Evolutionary conservation across 2,797 vertebrate genomes (phyloP), one percentile per base, ranked within the genome.

Genomic region (Pangasius mekongensis): DNA sequence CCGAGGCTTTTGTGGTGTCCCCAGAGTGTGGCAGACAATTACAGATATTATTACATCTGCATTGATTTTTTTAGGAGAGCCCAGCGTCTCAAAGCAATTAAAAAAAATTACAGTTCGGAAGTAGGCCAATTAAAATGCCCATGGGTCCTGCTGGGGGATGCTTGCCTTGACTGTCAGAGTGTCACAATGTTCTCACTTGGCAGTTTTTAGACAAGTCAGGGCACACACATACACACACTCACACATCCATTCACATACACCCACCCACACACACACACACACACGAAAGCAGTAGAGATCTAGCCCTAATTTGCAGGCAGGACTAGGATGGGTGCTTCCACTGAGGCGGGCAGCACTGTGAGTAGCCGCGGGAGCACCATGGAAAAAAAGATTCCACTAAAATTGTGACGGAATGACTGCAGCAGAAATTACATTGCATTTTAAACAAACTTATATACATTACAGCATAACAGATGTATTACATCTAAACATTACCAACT

Each of bases 31-130:
- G 93, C 95, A 96, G 95, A 96, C 96, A 96, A 96, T 97, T 96
- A 97, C 95, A 95, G 95, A 97, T 96, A 97, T 97, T 96, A 96
- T 97, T 96, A 96, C 95, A 96, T 96, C 95, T 96, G 94, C 96
- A 96, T 96, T 96, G 96, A 97, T 96, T 94, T 94, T 54, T 88
- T 90, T 93, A 94, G 92, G 91, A 95, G 94, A 95, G 94, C 94
- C 91, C 92, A 94, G 95, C 93, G 94, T 96, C 95, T 96, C 95
- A 90, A 93, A 96, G 96, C 96, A 96, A 97, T 96, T 97, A 96
- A 95, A 96, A 95, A 95, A 96, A 96, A 96, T 96, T 96, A 96
- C 95, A 95, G 94, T 96, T 96, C 92, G 92, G 95, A 96, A 96
- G 95, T 95, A 94, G 94, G 95, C 95, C 95, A 96, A 96, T 96